Percentiles rank a stretch among this genome's conserved stretches.
Conservation (phyloP, 2,797 vertebrate genomes). For the Alectoris magna region DNA sequence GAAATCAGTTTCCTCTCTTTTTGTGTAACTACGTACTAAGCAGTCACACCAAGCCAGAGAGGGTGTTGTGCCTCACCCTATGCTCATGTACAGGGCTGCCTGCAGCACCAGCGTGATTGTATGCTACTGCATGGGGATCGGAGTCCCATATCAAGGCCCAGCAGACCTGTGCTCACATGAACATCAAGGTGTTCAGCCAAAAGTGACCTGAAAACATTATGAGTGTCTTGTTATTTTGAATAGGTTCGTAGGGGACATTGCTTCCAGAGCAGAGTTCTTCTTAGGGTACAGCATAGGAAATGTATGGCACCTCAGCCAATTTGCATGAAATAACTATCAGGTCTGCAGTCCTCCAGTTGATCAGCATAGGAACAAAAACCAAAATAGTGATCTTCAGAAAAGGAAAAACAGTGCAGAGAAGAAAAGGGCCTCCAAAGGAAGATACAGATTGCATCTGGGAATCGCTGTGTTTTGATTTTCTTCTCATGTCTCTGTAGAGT, state of each 20-base stretch:
- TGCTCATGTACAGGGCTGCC: accelerated
- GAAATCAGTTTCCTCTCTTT: constrained; percentile 24
- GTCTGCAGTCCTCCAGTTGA: neutral
- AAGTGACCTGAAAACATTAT: neutral
- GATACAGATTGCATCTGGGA: neutral
- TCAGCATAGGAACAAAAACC: neutral
- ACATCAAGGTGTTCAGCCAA: neutral
- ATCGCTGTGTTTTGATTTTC: neutral
- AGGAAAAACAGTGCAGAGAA: neutral
- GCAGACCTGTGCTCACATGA: neutral
- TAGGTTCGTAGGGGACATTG: too few relatives aligned
- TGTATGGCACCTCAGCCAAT: neutral
- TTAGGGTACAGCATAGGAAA: neutral
- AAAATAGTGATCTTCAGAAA: neutral
- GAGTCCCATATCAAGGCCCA: neutral
- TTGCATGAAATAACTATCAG: neutral
- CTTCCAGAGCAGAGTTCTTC: too few relatives aligned
- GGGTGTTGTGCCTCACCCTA: neutral
- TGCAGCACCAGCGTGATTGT: accelerated
- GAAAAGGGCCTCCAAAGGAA: neutral
- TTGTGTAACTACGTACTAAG: neutral
- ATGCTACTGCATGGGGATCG: neutral
- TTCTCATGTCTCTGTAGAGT: neutral
- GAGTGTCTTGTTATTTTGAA: neutral
- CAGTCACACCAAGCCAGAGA: neutral